Conservation (phyloP, 2,888 invertebrate species). For the Byasa hedistus region DNA sequence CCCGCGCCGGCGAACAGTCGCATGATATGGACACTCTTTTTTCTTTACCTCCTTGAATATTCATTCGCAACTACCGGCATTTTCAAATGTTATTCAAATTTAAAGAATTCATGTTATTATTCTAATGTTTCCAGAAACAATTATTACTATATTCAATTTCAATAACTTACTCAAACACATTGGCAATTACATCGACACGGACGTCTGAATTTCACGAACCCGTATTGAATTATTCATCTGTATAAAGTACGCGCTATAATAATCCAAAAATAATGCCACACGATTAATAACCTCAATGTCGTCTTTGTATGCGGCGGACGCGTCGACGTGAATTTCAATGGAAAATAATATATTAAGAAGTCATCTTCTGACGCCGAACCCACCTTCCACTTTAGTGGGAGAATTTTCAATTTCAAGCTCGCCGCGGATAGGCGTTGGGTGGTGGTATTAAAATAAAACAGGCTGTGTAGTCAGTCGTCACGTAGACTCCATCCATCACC, state of each 20-base stretch:
- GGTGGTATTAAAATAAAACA: slow-evolving; percentile 76
- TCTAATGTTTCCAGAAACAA: too few species aligned
- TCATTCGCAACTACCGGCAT: slow-evolving; percentile 4
- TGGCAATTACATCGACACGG: too few species aligned
- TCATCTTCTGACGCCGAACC: slow-evolving; percentile 30
- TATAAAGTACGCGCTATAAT: background rate
- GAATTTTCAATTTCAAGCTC: slow-evolving; percentile 79
- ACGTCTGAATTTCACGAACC: too few species aligned
- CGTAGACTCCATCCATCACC: slow-evolving; percentile 76
- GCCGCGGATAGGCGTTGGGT: slow-evolving; percentile 53
- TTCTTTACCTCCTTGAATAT: slow-evolving; percentile 10
- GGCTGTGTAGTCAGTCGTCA: slow-evolving; percentile 64
- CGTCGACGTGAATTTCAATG: slow-evolving; percentile 20
- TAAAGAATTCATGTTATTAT: too few species aligned
- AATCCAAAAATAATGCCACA: slow-evolving; percentile 11
- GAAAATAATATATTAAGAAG: slow-evolving; percentile 30
- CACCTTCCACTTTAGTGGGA: slow-evolving; percentile 57
- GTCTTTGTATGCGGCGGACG: slow-evolving; percentile 21
- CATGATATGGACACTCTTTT: slow-evolving; percentile 8
- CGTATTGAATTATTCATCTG: too few species aligned
- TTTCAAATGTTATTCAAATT: background rate
- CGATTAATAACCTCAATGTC: slow-evolving; percentile 13
- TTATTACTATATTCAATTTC: too few species aligned
- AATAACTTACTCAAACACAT: too few species aligned
- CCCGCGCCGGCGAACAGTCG: slow-evolving; percentile 3